These are phyloP conservation scores for Phenganax subtilis DNA, from an alignment of 92 coral and sea anemone species.

Conservation along the genomic window DNA sequence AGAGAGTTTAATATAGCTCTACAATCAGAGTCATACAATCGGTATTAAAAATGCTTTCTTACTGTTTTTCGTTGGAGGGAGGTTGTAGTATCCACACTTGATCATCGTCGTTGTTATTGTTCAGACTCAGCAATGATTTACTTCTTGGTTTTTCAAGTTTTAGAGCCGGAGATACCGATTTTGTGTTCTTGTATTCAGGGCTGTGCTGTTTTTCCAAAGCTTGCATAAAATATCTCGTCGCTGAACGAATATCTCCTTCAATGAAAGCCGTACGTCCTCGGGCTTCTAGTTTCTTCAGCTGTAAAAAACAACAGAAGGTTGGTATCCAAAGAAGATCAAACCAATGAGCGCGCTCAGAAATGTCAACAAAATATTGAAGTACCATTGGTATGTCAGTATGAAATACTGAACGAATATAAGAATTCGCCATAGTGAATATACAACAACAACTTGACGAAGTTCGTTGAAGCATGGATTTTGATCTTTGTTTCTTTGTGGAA, in stretches of 20 bases:
- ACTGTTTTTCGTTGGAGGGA: not conserved
- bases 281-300: conserved; percentile 45
- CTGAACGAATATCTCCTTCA: conserved; percentile 49
- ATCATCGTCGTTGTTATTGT: conserved; percentile 28
- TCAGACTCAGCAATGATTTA: conserved; percentile 1
- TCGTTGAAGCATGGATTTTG: conserved; percentile 13
- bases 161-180: not conserved
- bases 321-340: not conserved
- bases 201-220: conserved; percentile 44
- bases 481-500: conserved; percentile 1
- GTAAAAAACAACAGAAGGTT: conserved; percentile 7
- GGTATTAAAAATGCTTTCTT: not conserved
- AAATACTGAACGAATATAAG: conserved; percentile 10
- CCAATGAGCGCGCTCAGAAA: no score
- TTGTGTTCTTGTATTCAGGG: not conserved
- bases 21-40: no score
- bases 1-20: not conserved
- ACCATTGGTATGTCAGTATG: conserved; percentile 16
- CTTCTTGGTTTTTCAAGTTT: conserved; percentile 18
- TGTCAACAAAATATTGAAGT: conserved; percentile 1
- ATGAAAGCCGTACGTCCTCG: conserved; percentile 47
- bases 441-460: not conserved
- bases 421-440: conserved; percentile 10
- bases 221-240: conserved; percentile 45
- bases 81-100: conserved; percentile 37